Percentiles rank a stretch among this genome's conserved stretches.
Evolutionary conservation across 2,797 vertebrate species (phyloP).

Genomic region (Melanogrammus aeglefinus): DNA sequence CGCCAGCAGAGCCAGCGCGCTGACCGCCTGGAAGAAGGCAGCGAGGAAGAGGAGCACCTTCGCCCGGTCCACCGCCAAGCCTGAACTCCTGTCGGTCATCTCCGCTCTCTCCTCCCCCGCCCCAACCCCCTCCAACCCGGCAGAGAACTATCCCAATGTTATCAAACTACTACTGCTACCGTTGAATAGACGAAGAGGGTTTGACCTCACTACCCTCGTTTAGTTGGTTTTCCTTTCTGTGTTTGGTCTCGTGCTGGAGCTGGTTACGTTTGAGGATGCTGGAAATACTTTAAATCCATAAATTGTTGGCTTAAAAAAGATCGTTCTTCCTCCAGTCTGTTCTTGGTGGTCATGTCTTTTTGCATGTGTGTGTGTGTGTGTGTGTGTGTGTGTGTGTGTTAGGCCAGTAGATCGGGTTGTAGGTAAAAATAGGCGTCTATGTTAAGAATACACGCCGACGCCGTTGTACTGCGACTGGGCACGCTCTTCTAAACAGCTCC

Average conservation of each 20-base stretch:
- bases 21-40: constrained; percentile 79
- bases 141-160: background rate
- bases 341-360: no score
- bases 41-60: constrained; percentile 79
- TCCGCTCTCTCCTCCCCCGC: constrained; percentile 43
- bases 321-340: no score
- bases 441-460: background rate
- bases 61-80: constrained; percentile 50
- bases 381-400: background rate
- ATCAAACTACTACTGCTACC: background rate
- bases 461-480: background rate
- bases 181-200: background rate
- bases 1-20: constrained; percentile 77
- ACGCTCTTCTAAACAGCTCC: background rate
- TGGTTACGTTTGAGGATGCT: no score
- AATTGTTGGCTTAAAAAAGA: no score
- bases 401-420: background rate
- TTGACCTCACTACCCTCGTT: background rate
- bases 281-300: no score
- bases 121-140: background rate
- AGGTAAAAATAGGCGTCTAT: constrained; percentile 1
- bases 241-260: no score
- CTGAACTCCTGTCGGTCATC: background rate
- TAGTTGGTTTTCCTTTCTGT: no score
- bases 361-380: no score